Base-by-base conservation (phyloP, 2,797 vertebrate genomes). In the Micromesistius poutassou region DNA sequence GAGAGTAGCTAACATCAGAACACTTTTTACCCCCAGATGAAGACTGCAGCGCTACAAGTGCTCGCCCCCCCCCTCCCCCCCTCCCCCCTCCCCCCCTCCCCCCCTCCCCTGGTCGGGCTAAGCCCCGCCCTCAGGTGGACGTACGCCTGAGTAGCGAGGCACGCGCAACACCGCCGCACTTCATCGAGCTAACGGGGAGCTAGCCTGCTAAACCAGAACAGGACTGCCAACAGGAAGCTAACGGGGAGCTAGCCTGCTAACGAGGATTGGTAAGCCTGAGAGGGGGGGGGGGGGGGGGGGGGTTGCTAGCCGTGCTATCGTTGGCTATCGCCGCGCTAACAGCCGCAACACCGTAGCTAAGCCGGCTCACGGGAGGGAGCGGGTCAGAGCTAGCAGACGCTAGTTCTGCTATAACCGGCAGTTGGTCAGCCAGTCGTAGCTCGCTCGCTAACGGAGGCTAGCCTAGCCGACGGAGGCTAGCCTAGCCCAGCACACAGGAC, bases 1-100 rank as follows among this genome's bases (percentile, higher is more conserved):
- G 25, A 78, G 79, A 62, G 83, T 72, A 78, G 81, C 81, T 78
- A 25, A 79, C 80, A 76, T 84, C 77, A 78, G 83, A 46, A 42
- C 74, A 36, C 73, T 73, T 66, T 35, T 66, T 35, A 30, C 33
- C n/a, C n/a, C 33, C 13, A 4, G 42, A 55, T 55, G 46, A 55
- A 55, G 46, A 55, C 46, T 55, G 19, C 46, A 55, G 46, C 46
- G n/a, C 22, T 62, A 10, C 22, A 25, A 10, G 55, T 7, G 55
- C 55, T 62, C 7, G 55, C 28, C 9, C 8, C 33, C 25, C 13
- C 14, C n/a, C n/a, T n/a, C 13, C 28, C n/a, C 36, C 36, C 72
- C 78, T 12, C 25, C 68, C 68, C 68, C 68, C 10, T n/a, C 13
- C 28, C n/a, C 36, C 36, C 72, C 78, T 12, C 25, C 68, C 68